These are phyloP conservation scores for Mylabris sibirica DNA, from an alignment of 2,888 invertebrate species.

Conservation along the genomic window DNA sequence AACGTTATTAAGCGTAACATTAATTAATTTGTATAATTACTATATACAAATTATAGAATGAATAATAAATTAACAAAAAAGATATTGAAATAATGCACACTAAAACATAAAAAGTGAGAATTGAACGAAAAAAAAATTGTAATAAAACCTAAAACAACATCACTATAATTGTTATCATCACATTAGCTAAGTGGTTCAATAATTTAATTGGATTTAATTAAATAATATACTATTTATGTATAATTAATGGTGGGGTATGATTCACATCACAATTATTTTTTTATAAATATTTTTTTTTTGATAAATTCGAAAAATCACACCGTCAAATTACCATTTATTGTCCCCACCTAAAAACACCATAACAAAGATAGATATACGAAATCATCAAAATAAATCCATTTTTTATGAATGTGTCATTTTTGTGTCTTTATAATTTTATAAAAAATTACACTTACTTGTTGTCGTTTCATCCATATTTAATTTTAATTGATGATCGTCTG, in stretches of 20 bases:
- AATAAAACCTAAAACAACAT: slow-evolving; percentile 43
- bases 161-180: slow-evolving; percentile 48
- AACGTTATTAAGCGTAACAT: slow-evolving; percentile 22
- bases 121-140: slow-evolving; percentile 45
- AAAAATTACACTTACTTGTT: slow-evolving; percentile 55
- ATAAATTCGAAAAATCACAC: slow-evolving; percentile 23
- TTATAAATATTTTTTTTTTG: slow-evolving; percentile 17
- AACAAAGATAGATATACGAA: background rate
- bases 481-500: slow-evolving; percentile 33
- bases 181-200: slow-evolving; percentile 46
- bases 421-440: slow-evolving; percentile 1
- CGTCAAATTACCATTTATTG: slow-evolving; percentile 48
- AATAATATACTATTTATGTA: too few species aligned
- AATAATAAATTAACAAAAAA: too few species aligned
- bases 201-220: background rate
- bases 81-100: slow-evolving; percentile 27
- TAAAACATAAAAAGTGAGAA: slow-evolving; percentile 46
- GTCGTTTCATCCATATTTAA: slow-evolving; percentile 40
- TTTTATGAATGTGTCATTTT: background rate
- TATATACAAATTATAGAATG: slow-evolving; percentile 21
- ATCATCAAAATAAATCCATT: background rate
- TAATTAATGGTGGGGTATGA: slow-evolving; percentile 30
- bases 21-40: slow-evolving; percentile 18
- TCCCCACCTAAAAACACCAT: slow-evolving; percentile 43
- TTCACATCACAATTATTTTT: slow-evolving; percentile 33